Evolutionary conservation across 2,113 vertebrate species (phyloP).

Genomic region (Albula goreensis): DNA sequence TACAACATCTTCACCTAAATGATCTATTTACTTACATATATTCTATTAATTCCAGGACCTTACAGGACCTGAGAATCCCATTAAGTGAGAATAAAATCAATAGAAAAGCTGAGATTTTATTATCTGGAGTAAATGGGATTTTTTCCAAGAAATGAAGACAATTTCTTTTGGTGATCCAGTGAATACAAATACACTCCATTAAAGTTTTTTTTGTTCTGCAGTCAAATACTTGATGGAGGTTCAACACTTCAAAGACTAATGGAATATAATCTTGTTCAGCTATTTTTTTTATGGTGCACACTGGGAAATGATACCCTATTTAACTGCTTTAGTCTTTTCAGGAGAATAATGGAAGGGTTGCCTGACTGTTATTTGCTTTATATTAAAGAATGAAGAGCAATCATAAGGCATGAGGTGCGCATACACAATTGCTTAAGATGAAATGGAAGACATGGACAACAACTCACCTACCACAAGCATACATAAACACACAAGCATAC

Average conservation of each 20-base stretch:
- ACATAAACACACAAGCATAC: no score
- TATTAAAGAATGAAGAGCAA: background rate
- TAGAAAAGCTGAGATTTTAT: background rate
- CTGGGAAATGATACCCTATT: background rate
- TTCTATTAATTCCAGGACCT: background rate
- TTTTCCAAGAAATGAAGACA: slow-evolving; percentile 5
- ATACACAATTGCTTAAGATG: background rate
- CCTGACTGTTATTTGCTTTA: background rate
- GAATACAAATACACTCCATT: slow-evolving; percentile 7
- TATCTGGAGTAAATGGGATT: slow-evolving; percentile 4
- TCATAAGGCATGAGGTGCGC: background rate
- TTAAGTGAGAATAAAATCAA: slow-evolving; percentile 1
- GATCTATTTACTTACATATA: slow-evolving; percentile 4
- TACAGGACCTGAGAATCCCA: background rate
- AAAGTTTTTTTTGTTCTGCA: background rate
- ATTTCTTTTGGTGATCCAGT: slow-evolving; percentile 1
- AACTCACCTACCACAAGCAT: no score
- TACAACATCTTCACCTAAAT: slow-evolving; percentile 2
- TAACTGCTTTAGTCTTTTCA: background rate
- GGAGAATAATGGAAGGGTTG: background rate
- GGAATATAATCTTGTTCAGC: slow-evolving; percentile 1
- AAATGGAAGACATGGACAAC: background rate
- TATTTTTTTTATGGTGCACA: background rate
- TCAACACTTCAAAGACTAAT: slow-evolving; percentile 7
- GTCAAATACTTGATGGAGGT: background rate